Percentiles rank a stretch among this genome's conserved stretches.
Evolutionary conservation across 1,140 invertebrate species (phyloP).

Genomic region (Paralvinella palmiformis): DNA sequence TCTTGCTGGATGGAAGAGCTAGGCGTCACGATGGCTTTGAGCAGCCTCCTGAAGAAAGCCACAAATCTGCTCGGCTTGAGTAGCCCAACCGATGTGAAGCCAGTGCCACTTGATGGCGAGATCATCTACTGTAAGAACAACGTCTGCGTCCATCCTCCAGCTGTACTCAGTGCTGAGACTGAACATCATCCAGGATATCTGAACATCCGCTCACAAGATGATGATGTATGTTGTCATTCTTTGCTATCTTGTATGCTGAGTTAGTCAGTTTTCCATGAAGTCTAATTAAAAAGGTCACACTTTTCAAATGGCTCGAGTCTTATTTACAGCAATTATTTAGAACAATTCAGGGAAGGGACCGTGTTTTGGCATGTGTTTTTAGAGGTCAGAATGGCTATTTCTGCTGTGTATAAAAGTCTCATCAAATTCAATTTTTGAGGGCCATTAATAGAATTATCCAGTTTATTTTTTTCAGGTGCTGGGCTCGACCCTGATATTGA

Average conservation of each 20-base stretch:
- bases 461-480: slow-evolving; percentile 34
- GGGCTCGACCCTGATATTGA: slow-evolving; percentile 76
- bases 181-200: slow-evolving; percentile 88
- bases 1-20: not conserved
- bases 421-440: too few relatives aligned
- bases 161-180: slow-evolving; percentile 68
- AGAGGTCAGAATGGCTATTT: not conserved
- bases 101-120: slow-evolving; percentile 47
- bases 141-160: slow-evolving; percentile 90
- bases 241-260: not conserved
- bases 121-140: slow-evolving; percentile 68
- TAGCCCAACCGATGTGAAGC: slow-evolving; percentile 25
- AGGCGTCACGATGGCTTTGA: slow-evolving; percentile 36
- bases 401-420: too few relatives aligned
- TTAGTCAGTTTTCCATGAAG: too few relatives aligned
- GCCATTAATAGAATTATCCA: not conserved
- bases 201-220: slow-evolving; percentile 69
- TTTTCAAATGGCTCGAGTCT: too few relatives aligned
- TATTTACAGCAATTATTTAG: too few relatives aligned
- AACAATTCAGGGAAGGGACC: too few relatives aligned
- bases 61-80: slow-evolving; percentile 41
- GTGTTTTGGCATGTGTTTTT: not conserved
- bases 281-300: too few relatives aligned
- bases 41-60: slow-evolving; percentile 43
- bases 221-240: slow-evolving; percentile 51